A percentile compares a stretch with the other conserved stretches of the same genome.
These are phyloP conservation scores for Troides helena DNA, from an alignment of 2,888 invertebrate genomes.

Conservation along the genomic window DNA sequence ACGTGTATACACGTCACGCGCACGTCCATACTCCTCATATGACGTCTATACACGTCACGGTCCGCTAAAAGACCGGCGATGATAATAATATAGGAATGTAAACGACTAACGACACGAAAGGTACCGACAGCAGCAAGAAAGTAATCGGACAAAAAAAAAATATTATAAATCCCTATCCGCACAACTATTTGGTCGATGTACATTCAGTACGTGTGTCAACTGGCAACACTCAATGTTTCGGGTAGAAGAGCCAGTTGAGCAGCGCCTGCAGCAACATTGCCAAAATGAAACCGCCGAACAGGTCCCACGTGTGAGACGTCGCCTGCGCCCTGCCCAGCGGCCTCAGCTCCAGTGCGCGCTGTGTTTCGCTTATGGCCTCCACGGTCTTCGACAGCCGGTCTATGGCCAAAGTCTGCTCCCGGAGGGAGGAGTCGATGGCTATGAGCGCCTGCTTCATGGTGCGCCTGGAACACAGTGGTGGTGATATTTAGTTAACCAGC, in stretches of 20 bases:
- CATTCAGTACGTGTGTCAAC: conserved; percentile 13
- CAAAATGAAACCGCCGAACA: conserved; percentile 63
- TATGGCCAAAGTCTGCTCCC: conserved; percentile 75
- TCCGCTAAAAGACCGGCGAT: not conserved
- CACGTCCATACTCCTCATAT: not conserved
- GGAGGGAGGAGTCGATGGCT: conserved; percentile 70
- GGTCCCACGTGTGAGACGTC: conserved; percentile 59
- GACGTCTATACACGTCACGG: not conserved
- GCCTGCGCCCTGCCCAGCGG: conserved; percentile 47
- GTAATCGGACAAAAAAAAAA: conserved; percentile 21
- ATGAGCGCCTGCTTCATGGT: conserved; percentile 72
- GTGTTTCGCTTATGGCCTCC: conserved; percentile 47
- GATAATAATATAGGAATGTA: not conserved
- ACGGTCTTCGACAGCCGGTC: conserved; percentile 57
- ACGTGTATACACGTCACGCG: not conserved
- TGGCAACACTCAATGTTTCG: conserved; percentile 56
- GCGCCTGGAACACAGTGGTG: conserved; percentile 44
- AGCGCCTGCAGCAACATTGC: conserved; percentile 66
- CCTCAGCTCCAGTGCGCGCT: conserved; percentile 39
- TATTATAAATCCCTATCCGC: not conserved
- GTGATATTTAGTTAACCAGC: too few relatives aligned
- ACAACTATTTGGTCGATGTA: conserved; percentile 45
- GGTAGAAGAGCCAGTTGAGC: conserved; percentile 64
- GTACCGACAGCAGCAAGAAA: conserved; percentile 31
- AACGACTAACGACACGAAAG: not conserved